These are phyloP conservation scores for Drosophila biarmipes DNA, from an alignment of 1,140 invertebrate species.

Conservation along the genomic window DNA sequence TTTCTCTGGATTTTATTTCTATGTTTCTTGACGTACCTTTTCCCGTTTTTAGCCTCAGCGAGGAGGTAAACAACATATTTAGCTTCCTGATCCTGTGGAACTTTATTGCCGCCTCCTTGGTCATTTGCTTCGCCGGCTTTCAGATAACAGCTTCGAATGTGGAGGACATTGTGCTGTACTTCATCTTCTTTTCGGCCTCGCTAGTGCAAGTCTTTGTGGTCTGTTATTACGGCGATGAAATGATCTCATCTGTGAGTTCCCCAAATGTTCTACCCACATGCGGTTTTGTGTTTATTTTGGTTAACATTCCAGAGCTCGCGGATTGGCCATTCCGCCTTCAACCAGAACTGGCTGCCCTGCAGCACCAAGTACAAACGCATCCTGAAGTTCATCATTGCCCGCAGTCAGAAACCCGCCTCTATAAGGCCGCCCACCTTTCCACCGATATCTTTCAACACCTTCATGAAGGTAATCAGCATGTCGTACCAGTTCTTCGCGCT, in stretches of 20 bases:
- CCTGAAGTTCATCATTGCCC: conserved; percentile 62
- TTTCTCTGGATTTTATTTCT: neutral
- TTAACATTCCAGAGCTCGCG: conserved; percentile 49
- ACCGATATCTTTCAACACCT: conserved; percentile 71
- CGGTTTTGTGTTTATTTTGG: neutral
- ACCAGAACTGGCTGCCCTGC: conserved; percentile 70
- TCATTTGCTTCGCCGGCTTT: conserved; percentile 76
- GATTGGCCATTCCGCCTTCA: conserved; percentile 63
- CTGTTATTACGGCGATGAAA: conserved; percentile 72
- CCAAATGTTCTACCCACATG: neutral
- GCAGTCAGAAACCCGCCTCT: conserved; percentile 69
- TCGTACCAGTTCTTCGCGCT: conserved; percentile 75
- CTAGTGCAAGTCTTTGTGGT: conserved; percentile 73
- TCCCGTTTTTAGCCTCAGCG: conserved; percentile 51
- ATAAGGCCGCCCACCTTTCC: conserved; percentile 74
- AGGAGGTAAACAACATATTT: conserved; percentile 71
- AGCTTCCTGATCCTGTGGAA: conserved; percentile 72
- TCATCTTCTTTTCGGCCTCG: conserved; percentile 71
- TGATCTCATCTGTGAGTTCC: conserved; percentile 65
- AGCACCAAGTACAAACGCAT: conserved; percentile 58
- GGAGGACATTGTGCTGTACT: conserved; percentile 70
- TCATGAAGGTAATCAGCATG: conserved; percentile 78
- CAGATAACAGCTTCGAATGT: conserved; percentile 72
- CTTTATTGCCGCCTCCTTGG: conserved; percentile 70
- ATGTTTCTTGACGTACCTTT: too few relatives aligned